phyloP scores from a whole-genome alignment of 2,113 vertebrate species.

The Thryonomys swinderianus region DNA sequence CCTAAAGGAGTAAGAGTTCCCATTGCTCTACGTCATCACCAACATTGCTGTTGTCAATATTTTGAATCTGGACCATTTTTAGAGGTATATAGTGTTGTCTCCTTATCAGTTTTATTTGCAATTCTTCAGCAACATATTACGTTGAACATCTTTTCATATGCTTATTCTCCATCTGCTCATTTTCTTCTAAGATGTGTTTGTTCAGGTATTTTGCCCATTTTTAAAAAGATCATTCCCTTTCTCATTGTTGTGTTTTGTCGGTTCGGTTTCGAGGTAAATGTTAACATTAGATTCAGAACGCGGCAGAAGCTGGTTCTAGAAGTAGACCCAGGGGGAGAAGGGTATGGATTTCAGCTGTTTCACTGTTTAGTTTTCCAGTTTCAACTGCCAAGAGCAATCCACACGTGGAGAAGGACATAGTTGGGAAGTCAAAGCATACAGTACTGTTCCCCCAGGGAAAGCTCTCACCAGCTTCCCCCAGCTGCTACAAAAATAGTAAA shows the following conservation, averaged over 20 bases:
- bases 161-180: background rate
- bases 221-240: background rate
- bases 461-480: background rate
- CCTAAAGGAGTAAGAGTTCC: background rate
- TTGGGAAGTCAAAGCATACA: background rate
- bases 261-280: background rate
- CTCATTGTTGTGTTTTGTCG: background rate
- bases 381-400: background rate
- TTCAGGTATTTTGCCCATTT: background rate
- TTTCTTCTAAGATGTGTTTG: background rate
- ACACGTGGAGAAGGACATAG: background rate
- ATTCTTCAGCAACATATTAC: background rate
- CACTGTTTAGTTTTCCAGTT: background rate
- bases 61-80: background rate
- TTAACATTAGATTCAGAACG: background rate
- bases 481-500: background rate
- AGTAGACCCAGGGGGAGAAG: background rate
- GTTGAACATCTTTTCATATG: background rate
- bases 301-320: background rate
- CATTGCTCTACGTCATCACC: background rate
- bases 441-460: background rate
- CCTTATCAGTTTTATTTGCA: background rate
- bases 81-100: background rate
- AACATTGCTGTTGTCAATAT: background rate
- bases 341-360: background rate